phyloP scores from a whole-genome alignment of 2,888 invertebrate species.

The Andrena trimmerana region DNA sequence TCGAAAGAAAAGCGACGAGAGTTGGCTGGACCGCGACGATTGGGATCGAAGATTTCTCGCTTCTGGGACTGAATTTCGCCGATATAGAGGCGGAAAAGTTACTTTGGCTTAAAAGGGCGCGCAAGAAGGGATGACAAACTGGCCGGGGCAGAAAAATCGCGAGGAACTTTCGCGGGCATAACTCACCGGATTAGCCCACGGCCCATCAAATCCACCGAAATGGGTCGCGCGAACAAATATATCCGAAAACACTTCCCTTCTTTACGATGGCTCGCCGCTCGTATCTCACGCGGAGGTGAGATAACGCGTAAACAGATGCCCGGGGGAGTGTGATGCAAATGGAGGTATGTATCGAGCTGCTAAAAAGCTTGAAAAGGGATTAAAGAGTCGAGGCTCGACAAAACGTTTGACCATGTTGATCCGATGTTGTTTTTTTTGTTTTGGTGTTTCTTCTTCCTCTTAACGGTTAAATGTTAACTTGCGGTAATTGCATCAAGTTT shows the following conservation, averaged over 20 bases:
- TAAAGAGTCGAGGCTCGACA: conserved; percentile 25
- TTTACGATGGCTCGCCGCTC: conserved; percentile 26
- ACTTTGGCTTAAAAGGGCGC: conserved; percentile 30
- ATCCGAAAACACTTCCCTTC: conserved; percentile 59
- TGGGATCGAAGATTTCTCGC: conserved; percentile 41
- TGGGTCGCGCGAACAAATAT: conserved; percentile 58
- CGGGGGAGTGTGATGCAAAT: conserved; percentile 22
- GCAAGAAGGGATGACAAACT: conserved; percentile 52
- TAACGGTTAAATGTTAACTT: conserved; percentile 8
- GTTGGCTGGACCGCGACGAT: conserved; percentile 9
- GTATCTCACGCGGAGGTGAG: conserved; percentile 1
- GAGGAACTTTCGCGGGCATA: conserved; percentile 55
- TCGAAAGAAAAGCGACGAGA: conserved; percentile 1
- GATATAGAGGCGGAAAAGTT: conserved; percentile 30
- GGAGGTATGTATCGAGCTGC: background rate
- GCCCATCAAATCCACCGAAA: conserved; percentile 54
- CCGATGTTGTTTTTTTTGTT: background rate
- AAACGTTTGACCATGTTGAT: conserved; percentile 27
- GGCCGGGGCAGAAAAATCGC: conserved; percentile 58
- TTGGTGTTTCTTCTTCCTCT: too few species aligned
- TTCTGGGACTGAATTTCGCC: conserved; percentile 32
- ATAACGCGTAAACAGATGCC: conserved; percentile 10
- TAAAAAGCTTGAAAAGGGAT: conserved; percentile 24
- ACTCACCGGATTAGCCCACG: conserved; percentile 62
- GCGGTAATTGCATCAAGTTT: conserved; percentile 19